Evolutionary conservation across 2,888 invertebrate species (phyloP).

Genomic region (Glyphotaelius pellucidus): DNA sequence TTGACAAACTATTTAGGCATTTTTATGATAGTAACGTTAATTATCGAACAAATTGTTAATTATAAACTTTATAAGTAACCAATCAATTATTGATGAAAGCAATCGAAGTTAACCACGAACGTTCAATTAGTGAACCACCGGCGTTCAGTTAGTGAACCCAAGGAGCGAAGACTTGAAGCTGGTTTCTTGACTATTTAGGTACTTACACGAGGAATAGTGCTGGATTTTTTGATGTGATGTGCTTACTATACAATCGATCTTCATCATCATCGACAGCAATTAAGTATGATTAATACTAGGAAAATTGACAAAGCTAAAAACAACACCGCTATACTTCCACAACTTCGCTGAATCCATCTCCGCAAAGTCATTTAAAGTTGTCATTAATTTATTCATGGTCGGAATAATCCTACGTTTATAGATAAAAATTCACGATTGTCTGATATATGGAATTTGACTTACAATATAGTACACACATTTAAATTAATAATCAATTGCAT

Average conservation of each 20-base stretch:
- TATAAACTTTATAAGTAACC: background rate
- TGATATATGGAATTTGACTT: no score
- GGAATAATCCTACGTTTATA: background rate
- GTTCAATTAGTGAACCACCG: slow-evolving; percentile 24
- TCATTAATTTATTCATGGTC: background rate
- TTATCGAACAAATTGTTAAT: slow-evolving; percentile 5
- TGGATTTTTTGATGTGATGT: background rate
- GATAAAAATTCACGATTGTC: no score
- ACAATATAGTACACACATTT: no score
- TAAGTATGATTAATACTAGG: background rate
- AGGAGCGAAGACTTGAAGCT: slow-evolving; percentile 13
- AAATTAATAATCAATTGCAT: no score
- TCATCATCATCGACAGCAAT: background rate
- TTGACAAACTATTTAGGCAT: slow-evolving; percentile 2
- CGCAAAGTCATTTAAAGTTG: background rate
- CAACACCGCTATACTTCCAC: no score
- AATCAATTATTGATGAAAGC: slow-evolving; percentile 31
- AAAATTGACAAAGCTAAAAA: background rate
- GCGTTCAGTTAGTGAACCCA: slow-evolving; percentile 15
- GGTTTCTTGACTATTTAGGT: slow-evolving; percentile 7
- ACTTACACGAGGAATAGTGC: background rate
- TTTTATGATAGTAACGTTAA: background rate
- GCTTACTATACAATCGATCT: background rate
- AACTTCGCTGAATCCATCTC: no score
- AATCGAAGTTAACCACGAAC: background rate